phyloP scores from a whole-genome alignment of 2,888 invertebrate species.

The Scaptomyza parva region DNA sequence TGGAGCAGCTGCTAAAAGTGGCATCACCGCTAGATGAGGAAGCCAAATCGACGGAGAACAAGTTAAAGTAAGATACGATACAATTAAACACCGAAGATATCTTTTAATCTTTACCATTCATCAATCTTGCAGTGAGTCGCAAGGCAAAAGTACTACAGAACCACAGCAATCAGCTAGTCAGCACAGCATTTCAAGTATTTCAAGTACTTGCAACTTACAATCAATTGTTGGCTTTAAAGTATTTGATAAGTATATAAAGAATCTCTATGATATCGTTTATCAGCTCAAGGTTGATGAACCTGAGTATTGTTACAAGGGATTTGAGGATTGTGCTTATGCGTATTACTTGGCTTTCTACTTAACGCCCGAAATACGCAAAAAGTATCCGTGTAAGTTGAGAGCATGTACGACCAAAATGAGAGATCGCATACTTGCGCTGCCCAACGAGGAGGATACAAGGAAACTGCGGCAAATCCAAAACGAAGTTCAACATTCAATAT shows the following conservation, averaged over 20 bases:
- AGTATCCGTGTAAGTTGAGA: slow-evolving; percentile 10
- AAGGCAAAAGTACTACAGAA: not conserved
- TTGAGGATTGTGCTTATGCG: slow-evolving; percentile 42
- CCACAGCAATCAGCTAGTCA: no score
- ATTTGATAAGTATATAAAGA: slow-evolving; percentile 41
- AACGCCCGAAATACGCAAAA: slow-evolving; percentile 48
- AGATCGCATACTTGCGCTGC: slow-evolving; percentile 33
- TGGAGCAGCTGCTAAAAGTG: slow-evolving; percentile 4
- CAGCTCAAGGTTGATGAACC: slow-evolving; percentile 33
- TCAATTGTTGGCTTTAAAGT: slow-evolving; percentile 38
- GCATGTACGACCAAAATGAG: slow-evolving; percentile 19
- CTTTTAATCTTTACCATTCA: not conserved
- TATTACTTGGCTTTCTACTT: slow-evolving; percentile 53
- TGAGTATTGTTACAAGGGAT: slow-evolving; percentile 24
- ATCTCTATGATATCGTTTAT: slow-evolving; percentile 47
- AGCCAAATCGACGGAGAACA: slow-evolving; percentile 16
- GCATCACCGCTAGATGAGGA: slow-evolving; percentile 25
- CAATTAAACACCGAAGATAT: not conserved
- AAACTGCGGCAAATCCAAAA: not conserved
- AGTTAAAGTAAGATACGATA: not conserved
- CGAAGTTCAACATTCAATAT: no score
- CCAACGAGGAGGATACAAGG: slow-evolving; percentile 4
- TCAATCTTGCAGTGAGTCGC: not conserved
- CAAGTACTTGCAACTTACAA: slow-evolving; percentile 5
- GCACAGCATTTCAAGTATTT: not conserved